These are phyloP conservation scores for Genyomyrus donnyi DNA, from an alignment of 2,113 vertebrate genomes.

Conservation along the genomic window DNA sequence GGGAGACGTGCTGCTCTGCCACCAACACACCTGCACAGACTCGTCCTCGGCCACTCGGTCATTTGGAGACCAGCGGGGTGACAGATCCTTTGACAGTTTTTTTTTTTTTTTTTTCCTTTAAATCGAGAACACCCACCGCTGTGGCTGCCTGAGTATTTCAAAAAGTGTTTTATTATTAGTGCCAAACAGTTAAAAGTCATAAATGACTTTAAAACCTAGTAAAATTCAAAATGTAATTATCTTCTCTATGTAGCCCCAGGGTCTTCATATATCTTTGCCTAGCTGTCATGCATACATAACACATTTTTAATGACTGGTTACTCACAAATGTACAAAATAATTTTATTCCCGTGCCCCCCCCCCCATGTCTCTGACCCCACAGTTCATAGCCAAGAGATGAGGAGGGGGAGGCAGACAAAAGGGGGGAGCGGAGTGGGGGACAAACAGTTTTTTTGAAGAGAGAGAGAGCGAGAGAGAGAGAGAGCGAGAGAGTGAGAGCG, in stretches of 20 bases:
- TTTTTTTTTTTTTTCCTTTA: not conserved
- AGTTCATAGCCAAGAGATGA: constrained; percentile 35
- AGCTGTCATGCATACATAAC: constrained; percentile 94
- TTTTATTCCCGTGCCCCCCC: constrained; percentile 64
- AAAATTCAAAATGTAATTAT: constrained; percentile 99
- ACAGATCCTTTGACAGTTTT: not conserved
- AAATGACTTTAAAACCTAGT: constrained; percentile 98
- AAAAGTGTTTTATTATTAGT: constrained; percentile 63
- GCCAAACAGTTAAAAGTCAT: constrained; percentile 94
- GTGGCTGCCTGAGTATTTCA: constrained; percentile 38
- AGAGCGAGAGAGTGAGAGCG: constrained; percentile 23
- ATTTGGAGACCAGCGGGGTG: not conserved
- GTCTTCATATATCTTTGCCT: constrained; percentile 87
- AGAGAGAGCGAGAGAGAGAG: not conserved
- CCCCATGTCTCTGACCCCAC: constrained; percentile 39
- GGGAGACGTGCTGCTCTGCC: not conserved
- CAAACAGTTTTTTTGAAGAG: constrained; percentile 40
- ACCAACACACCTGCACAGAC: not conserved
- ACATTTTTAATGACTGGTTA: constrained; percentile 86
- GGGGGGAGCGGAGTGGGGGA: constrained; percentile 36
- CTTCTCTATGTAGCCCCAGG: constrained; percentile 92
- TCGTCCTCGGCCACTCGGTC: no score
- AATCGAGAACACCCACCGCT: constrained; percentile 18
- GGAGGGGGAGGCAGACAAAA: constrained; percentile 28
- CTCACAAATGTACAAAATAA: constrained; percentile 85